These are phyloP conservation scores for Tyria jacobaeae DNA, from an alignment of 2,888 invertebrate genomes.

Conservation along the genomic window DNA sequence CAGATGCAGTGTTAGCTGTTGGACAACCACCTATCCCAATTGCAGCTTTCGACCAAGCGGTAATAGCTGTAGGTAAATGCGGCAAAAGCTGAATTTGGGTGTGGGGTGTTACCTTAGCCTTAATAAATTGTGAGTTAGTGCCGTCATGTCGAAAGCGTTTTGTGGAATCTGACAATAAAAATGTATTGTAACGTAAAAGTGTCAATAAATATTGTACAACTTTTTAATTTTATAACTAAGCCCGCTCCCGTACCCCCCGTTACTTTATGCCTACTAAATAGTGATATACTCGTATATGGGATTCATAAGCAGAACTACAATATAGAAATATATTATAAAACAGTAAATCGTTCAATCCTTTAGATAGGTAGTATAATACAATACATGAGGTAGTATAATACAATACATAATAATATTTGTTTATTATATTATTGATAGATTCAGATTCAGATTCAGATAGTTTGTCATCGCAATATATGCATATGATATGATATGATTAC, in stretches of 20 bases:
- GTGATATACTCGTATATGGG: too few relatives aligned
- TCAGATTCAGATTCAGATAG: too few relatives aligned
- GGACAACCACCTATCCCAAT: slow-evolving; percentile 80
- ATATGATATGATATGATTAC: too few relatives aligned
- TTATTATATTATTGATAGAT: too few relatives aligned
- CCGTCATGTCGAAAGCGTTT: slow-evolving; percentile 23
- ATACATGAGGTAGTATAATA: too few relatives aligned
- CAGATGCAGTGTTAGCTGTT: slow-evolving; percentile 80
- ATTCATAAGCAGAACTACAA: too few relatives aligned
- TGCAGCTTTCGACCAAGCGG: slow-evolving; percentile 78
- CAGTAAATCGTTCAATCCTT: too few relatives aligned
- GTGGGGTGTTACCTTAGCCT: background rate
- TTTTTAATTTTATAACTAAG: background rate
- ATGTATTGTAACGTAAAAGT: slow-evolving; percentile 36
- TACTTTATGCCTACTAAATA: background rate
- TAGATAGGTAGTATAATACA: too few relatives aligned
- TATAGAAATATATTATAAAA: too few relatives aligned
- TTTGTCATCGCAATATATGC: too few relatives aligned
- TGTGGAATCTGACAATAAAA: slow-evolving; percentile 18
- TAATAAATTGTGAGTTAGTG: slow-evolving; percentile 18
- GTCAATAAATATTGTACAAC: slow-evolving; percentile 48
- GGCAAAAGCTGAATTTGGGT: slow-evolving; percentile 11
- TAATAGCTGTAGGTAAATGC: slow-evolving; percentile 67
- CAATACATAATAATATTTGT: too few relatives aligned
- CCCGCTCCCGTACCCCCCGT: background rate